A percentile compares a stretch with the other conserved stretches of the same genome.
These are phyloP conservation scores for Lypha dubia DNA, from an alignment of 2,888 invertebrate genomes.

Conservation along the genomic window DNA sequence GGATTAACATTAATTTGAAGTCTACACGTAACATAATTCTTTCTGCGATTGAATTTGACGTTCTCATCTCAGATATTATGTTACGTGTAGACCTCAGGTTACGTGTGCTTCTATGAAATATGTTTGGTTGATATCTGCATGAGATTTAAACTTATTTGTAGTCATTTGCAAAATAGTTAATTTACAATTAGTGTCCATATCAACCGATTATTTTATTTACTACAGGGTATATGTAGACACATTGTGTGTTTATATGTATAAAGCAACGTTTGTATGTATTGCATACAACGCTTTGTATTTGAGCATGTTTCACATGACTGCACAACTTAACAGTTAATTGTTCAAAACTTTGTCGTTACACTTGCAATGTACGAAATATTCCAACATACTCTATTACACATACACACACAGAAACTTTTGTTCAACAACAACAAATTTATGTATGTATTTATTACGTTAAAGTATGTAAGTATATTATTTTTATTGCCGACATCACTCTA, in stretches of 20 bases:
- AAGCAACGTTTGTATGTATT: constrained; percentile 14
- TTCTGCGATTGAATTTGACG: too few species aligned
- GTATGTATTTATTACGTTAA: constrained; percentile 1
- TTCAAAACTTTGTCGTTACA: constrained; percentile 67
- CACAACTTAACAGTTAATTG: constrained; percentile 70
- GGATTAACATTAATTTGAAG: too few species aligned
- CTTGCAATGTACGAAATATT: constrained; percentile 13
- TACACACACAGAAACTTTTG: constrained; percentile 4
- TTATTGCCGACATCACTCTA: constrained; percentile 9
- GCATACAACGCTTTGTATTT: constrained; percentile 53
- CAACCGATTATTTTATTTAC: too few species aligned
- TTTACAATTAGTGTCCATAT: too few species aligned
- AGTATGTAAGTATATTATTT: constrained; percentile 39
- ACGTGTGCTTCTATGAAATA: too few species aligned
- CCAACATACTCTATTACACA: constrained; percentile 11
- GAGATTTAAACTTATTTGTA: too few species aligned
- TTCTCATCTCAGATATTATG: too few species aligned
- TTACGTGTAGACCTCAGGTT: too few species aligned
- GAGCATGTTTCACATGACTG: constrained; percentile 68
- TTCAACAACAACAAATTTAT: constrained; percentile 14
- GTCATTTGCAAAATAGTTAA: too few species aligned
- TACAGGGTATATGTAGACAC: too few species aligned
- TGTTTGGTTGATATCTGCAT: too few species aligned
- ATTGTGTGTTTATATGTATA: background rate
- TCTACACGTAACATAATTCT: too few species aligned